Evolutionary conservation across 2,797 vertebrate genomes (phyloP).

Genomic region (Gouania willdenowi): DNA sequence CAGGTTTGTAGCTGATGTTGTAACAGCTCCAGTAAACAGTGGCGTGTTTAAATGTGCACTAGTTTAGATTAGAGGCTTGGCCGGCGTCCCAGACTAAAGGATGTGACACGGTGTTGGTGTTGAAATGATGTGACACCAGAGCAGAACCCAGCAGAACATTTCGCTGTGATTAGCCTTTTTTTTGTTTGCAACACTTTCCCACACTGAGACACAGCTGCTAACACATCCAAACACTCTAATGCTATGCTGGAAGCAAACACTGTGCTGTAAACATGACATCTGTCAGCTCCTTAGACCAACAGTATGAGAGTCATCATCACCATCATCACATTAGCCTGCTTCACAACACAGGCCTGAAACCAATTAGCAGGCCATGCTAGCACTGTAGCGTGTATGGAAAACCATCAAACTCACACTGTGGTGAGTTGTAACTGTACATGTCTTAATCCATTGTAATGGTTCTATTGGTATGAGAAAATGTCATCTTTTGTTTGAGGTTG

Average conservation of each 20-base stretch:
- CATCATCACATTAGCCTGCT: constrained; percentile 73
- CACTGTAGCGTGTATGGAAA: constrained; percentile 56
- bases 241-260: constrained; percentile 65
- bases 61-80: constrained; percentile 70
- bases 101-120: constrained; percentile 4
- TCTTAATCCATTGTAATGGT: too few relatives aligned
- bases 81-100: constrained; percentile 35
- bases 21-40: constrained; percentile 66
- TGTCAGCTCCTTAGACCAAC: constrained; percentile 62
- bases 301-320: constrained; percentile 74
- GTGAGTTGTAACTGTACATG: too few relatives aligned
- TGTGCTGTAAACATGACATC: constrained; percentile 67
- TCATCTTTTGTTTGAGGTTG: too few relatives aligned
- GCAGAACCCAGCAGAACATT: constrained; percentile 38
- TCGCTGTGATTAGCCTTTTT: constrained; percentile 45
- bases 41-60: constrained; percentile 30
- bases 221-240: constrained; percentile 57
- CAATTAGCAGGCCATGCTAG: constrained; percentile 63
- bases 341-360: constrained; percentile 75
- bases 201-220: constrained; percentile 28
- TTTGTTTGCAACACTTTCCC: constrained; percentile 29
- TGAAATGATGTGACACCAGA: constrained; percentile 7
- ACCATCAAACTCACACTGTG: too few relatives aligned
- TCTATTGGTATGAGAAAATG: too few relatives aligned
- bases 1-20: too few relatives aligned